Base-by-base conservation (phyloP, 2,113 vertebrate genomes). In the Climacteris rufus region DNA sequence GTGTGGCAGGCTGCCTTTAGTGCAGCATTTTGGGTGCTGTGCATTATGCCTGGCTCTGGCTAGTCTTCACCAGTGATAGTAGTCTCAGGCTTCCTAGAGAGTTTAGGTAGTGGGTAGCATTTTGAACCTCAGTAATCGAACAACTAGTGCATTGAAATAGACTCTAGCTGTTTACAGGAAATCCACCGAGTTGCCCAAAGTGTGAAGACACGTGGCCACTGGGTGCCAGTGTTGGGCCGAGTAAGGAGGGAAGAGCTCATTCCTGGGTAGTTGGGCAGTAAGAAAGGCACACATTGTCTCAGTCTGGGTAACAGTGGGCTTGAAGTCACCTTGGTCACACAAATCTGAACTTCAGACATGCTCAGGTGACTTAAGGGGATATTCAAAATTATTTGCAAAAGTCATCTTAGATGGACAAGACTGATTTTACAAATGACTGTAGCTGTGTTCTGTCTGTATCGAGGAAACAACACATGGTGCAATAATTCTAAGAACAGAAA, bases 211-310 rank as follows among this genome's bases (percentile, higher is more conserved):
- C 7, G 15, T 81, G 57, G 2, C 94, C 78, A 11, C 88, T 70
- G 87, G 96, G 71, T 84, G 94, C 87, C 76, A 17, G 79, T 97
- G 50, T 89, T 71, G 87, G 56, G 44, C 86, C 19, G 66, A 22
- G 30, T 7, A 27, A 87, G 61, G 47, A 40, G 50, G 40, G 35
- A 39, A 0, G 7, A 7, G 14, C 31, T 19, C 15, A 0, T 10
- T 13, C 35, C 18, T 9, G 35, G 6, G 2, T 4, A 1, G 27
- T 2, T 11, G 0, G 13, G 27, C 16, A 3, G 1, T 13, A 4
- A 28, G 53, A 30, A 42, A 28, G 30, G 33, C 7, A 5, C 23
- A 0, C 19, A 14, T 39, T 13, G 0, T 47, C 79, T 52, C 11
- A 5, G 7, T 19, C 28, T 18, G 68, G 59, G 0, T 24, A 22